These are phyloP conservation scores for Halisarca cf. caerulea DNA, from an alignment of 37 sponge, comb jelly and placozoan genomes.

Conservation along the genomic window DNA sequence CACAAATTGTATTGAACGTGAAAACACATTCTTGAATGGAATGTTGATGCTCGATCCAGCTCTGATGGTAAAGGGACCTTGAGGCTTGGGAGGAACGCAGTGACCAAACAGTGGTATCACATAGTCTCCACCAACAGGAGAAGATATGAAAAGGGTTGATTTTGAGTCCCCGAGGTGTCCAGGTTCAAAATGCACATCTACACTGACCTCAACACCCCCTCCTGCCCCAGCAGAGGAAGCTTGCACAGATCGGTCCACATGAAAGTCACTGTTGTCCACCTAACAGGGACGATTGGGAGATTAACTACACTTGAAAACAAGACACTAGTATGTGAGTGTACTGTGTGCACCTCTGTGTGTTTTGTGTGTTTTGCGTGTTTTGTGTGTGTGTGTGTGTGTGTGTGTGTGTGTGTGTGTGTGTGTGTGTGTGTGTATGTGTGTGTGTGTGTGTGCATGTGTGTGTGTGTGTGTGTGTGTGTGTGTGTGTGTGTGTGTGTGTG, in stretches of 20 bases:
- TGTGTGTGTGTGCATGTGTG: no score
- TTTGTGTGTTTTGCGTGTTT: no score
- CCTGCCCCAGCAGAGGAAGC: slow-evolving; percentile 81
- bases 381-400: no score
- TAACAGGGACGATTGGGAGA: slow-evolving; percentile 9
- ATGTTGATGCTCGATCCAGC: slow-evolving; percentile 82
- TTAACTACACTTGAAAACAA: background rate
- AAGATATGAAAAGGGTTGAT: slow-evolving; percentile 80
- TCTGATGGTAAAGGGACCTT: slow-evolving; percentile 91
- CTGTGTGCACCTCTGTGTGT: no score
- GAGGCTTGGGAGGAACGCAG: slow-evolving; percentile 92
- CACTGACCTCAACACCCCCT: slow-evolving; percentile 80
- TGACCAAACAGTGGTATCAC: slow-evolving; percentile 89
- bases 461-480: no score
- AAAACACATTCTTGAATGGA: slow-evolving; percentile 94
- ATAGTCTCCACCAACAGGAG: slow-evolving; percentile 92
- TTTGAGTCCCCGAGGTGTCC: slow-evolving; percentile 84
- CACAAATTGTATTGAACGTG: slow-evolving; percentile 68
- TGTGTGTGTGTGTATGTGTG: no score
- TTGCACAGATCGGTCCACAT: slow-evolving; percentile 84
- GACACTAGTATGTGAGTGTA: background rate
- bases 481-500: no score
- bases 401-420: background rate
- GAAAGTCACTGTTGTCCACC: slow-evolving; percentile 88
- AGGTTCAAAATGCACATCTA: slow-evolving; percentile 96